Evolutionary conservation across 1,140 invertebrate species (phyloP).

Genomic region (Drosophila bocqueti): DNA sequence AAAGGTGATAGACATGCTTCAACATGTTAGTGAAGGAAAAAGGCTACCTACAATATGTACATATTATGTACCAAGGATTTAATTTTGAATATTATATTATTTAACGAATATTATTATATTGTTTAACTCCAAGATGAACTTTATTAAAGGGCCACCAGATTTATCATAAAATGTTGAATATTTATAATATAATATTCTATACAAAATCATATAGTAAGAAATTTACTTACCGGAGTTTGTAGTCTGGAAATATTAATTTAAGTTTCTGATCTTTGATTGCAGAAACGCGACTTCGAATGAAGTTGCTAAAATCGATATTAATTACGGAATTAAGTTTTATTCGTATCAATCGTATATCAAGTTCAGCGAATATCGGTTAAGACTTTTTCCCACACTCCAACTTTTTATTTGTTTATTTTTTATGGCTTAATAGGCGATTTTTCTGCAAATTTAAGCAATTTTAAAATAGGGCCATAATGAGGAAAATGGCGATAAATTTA

Average conservation of each 20-base stretch:
- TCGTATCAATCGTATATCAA: no score
- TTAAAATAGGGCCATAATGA: background rate
- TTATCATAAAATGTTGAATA: no score
- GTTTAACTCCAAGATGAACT: no score
- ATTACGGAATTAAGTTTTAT: background rate
- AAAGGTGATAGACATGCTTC: conserved; percentile 26
- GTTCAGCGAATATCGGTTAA: background rate
- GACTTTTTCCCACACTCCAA: background rate
- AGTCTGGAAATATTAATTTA: background rate
- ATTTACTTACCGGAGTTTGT: conserved; percentile 21
- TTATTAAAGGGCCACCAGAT: no score
- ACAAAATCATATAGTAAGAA: no score
- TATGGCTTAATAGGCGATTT: background rate
- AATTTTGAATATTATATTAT: background rate
- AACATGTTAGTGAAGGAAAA: conserved; percentile 13
- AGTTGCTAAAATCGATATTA: conserved; percentile 23
- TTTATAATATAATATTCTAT: no score
- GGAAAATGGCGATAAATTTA: no score
- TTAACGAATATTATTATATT: no score
- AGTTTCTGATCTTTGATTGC: background rate
- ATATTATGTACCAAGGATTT: background rate
- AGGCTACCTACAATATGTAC: background rate
- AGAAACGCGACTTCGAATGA: conserved; percentile 20
- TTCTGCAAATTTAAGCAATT: background rate
- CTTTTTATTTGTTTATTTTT: background rate